Conservation (phyloP, 2,888 invertebrate genomes). For the Zelleria hepariella region DNA sequence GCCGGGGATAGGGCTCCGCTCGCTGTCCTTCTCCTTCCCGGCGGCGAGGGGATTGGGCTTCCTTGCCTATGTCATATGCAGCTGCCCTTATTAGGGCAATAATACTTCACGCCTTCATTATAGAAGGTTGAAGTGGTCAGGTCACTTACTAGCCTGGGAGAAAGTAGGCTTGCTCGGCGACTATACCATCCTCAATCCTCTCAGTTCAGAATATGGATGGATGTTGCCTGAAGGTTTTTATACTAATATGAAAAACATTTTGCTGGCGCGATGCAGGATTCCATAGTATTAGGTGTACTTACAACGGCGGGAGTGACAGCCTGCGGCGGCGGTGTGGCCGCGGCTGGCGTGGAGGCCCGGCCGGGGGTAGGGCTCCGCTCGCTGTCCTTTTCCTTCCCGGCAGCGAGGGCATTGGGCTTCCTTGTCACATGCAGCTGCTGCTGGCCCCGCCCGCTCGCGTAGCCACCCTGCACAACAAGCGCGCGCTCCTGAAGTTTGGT, state of each 20-base stretch:
- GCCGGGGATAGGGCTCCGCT: conserved; percentile 42
- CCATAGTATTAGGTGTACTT: no score
- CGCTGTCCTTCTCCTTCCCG: conserved; percentile 34
- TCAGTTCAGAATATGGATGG: no score
- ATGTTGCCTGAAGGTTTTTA: no score
- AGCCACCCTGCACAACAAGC: conserved; percentile 77
- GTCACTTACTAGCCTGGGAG: no score
- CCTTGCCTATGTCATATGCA: conserved; percentile 82
- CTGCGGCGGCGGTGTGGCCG: background rate
- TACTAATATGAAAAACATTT: no score
- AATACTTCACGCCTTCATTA: no score
- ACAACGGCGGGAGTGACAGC: conserved; percentile 34
- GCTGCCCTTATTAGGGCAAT: no score
- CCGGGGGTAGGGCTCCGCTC: conserved; percentile 44
- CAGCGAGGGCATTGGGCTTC: conserved; percentile 82
- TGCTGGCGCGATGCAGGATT: no score
- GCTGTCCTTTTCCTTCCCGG: conserved; percentile 33
- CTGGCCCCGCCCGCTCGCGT: conserved; percentile 74
- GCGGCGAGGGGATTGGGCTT: conserved; percentile 82
- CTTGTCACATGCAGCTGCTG: conserved; percentile 79
- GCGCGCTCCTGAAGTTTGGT: conserved; percentile 76
- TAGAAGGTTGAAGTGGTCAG: no score
- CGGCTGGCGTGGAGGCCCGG: conserved; percentile 33
- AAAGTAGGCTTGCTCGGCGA: no score
- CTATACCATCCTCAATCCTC: no score